phyloP scores from a whole-genome alignment of 2,888 invertebrate species.

The Morpho helenor region DNA sequence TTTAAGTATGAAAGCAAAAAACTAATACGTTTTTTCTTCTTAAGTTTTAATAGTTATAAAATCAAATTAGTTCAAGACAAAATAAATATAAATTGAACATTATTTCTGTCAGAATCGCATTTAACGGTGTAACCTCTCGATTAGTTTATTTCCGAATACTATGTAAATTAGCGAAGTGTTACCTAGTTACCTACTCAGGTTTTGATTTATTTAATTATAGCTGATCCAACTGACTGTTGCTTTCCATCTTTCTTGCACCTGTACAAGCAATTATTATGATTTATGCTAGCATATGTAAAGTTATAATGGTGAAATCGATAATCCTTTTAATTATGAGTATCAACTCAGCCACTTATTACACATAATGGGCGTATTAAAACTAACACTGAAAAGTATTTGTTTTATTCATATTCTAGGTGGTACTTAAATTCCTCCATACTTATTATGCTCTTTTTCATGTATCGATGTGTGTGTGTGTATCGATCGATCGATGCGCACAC shows the following conservation, averaged over 20 bases:
- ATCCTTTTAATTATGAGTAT: conserved; percentile 11
- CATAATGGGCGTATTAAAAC: background rate
- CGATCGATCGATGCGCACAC: too few species aligned
- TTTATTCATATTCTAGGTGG: too few species aligned
- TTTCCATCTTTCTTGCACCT: conserved; percentile 28
- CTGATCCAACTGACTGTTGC: conserved; percentile 21
- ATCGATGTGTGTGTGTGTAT: too few species aligned
- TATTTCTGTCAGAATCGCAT: conserved; percentile 8
- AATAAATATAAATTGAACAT: too few species aligned
- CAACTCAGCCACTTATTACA: background rate
- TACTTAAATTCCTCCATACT: too few species aligned
- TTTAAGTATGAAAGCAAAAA: too few species aligned
- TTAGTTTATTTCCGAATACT: conserved; percentile 14
- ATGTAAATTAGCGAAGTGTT: conserved; percentile 16
- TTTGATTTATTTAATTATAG: conserved; percentile 25
- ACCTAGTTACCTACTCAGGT: conserved; percentile 6
- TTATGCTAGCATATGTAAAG: conserved; percentile 16
- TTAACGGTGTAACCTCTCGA: conserved; percentile 16
- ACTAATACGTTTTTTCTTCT: too few species aligned
- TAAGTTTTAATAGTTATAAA: too few species aligned
- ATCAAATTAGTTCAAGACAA: too few species aligned
- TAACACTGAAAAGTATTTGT: too few species aligned
- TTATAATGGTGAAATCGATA: conserved; percentile 11
- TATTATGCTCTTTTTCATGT: too few species aligned
- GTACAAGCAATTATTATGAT: conserved; percentile 28